Conservation (phyloP, 2,888 invertebrate genomes). For the Bombyx huttoni region DNA sequence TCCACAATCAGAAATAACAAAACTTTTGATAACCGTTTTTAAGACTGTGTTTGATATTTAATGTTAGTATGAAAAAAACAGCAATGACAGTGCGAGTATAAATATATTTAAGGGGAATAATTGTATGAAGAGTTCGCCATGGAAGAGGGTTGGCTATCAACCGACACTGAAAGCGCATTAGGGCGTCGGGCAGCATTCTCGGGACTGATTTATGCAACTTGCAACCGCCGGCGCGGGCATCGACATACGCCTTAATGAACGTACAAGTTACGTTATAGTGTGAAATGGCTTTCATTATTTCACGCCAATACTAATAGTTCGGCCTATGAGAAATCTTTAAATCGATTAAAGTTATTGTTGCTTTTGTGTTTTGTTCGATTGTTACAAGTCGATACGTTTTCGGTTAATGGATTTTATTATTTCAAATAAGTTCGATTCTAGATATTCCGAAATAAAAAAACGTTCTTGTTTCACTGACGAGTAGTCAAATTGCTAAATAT, state of each 20-base stretch:
- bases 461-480: too few relatives aligned
- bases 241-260: conserved; percentile 63
- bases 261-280: conserved; percentile 57
- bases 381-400: conserved; percentile 3
- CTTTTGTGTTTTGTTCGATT: conserved; percentile 7
- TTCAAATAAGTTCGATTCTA: too few relatives aligned
- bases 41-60: not conserved
- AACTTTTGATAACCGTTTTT: not conserved
- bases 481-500: too few relatives aligned
- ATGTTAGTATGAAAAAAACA: not conserved
- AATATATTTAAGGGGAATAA: not conserved
- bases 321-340: conserved; percentile 28
- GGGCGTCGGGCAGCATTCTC: conserved; percentile 56
- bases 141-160: conserved; percentile 46
- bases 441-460: too few relatives aligned
- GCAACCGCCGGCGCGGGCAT: conserved; percentile 50
- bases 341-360: conserved; percentile 17
- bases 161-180: conserved; percentile 69
- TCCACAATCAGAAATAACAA: too few relatives aligned
- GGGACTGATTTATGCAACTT: conserved; percentile 64
- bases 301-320: conserved; percentile 54
- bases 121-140: not conserved
- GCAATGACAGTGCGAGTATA: not conserved
- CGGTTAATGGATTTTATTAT: too few relatives aligned
- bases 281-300: conserved; percentile 59